Evolutionary conservation across 2,113 vertebrate genomes (phyloP), one percentile per base, ranked within the genome.

Genomic region (Pterocles gutturalis): DNA sequence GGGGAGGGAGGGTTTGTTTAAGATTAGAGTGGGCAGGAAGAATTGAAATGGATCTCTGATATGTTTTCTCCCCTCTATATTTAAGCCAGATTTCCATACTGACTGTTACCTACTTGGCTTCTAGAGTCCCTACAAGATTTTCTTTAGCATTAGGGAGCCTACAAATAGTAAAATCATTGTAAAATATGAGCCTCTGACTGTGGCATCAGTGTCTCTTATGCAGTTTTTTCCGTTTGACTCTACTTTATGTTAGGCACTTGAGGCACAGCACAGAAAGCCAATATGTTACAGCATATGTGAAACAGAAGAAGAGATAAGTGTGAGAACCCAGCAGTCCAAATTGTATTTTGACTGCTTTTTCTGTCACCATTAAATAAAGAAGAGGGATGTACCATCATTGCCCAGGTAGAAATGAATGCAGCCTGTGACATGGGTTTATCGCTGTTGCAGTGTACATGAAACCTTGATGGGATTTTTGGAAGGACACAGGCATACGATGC

Each of bases 1-100:
- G 4, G 17, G 3, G 9, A 53, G 1, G 0, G 1, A 53, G 8
- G 2, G 7, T 16, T 80, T 45, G 4, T 53, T 83, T 73, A 34
- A 80, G 43, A 72, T 34, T 77, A 28, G 19, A 54, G 8, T 31
- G 1, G 4, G 3, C 3, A 36, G 24, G 25, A 77, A 34, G 38
- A 61, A 70, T 66, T 66, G 54, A 41, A 46, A 21, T 54, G 2
- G 25, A 14, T 58, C 5, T 73, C 11, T 75, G 25, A 29, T 12
- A 14, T 5, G 3, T 34, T 79, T 61, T 34, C 2, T 84, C 11
- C 4, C 33, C 18, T 33, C 0, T 4, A 46, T 4, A 34, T 72
- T 61, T 55, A 87, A 72, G 5, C 5, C 15, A 46, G 26, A 29
- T 62, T 92, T 90, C 17, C 26, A 60, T 33, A 66, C 5, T 46